Evolutionary conservation across 2,113 vertebrate species (phyloP).

Genomic region (Morone chrysops): DNA sequence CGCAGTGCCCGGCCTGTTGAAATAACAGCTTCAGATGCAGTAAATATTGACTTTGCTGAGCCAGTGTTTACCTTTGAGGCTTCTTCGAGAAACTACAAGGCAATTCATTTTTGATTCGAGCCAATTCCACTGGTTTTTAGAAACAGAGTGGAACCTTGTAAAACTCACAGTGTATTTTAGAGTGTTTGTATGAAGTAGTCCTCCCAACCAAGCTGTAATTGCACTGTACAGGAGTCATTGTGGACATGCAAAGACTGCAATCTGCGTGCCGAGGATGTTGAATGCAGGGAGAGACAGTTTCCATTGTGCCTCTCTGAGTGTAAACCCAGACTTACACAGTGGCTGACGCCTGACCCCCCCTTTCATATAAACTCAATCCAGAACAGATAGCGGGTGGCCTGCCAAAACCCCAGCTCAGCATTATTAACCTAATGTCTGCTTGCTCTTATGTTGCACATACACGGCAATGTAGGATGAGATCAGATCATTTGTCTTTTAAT

Average conservation of each 20-base stretch:
- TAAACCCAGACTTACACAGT: conserved; percentile 61
- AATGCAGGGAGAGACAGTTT: conserved; percentile 40
- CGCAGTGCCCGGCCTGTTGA: conserved; percentile 58
- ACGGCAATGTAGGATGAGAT: conserved; percentile 2
- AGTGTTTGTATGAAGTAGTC: conserved; percentile 48
- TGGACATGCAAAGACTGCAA: conserved; percentile 35
- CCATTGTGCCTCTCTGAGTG: conserved; percentile 53
- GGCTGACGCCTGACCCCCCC: conserved; percentile 37
- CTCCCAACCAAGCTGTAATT: conserved; percentile 42
- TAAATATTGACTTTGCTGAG: conserved; percentile 81
- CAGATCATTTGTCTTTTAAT: conserved; percentile 12
- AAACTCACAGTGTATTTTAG: conserved; percentile 40
- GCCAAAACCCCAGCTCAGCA: conserved; percentile 63
- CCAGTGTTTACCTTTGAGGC: conserved; percentile 71
- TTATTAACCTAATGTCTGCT: conserved; percentile 49
- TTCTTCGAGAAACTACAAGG: conserved; percentile 54
- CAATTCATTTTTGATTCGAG: conserved; percentile 52
- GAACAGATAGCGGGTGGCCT: conserved; percentile 46
- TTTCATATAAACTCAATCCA: conserved; percentile 57
- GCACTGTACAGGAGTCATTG: conserved; percentile 5
- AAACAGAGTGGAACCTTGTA: conserved; percentile 29
- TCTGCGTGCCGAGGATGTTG: conserved; percentile 18
- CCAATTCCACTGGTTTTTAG: conserved; percentile 38
- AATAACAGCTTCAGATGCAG: conserved; percentile 67
- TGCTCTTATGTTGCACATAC: neutral